These are phyloP conservation scores for Laupala kohalensis DNA, from an alignment of 1,140 invertebrate species.

Conservation along the genomic window DNA sequence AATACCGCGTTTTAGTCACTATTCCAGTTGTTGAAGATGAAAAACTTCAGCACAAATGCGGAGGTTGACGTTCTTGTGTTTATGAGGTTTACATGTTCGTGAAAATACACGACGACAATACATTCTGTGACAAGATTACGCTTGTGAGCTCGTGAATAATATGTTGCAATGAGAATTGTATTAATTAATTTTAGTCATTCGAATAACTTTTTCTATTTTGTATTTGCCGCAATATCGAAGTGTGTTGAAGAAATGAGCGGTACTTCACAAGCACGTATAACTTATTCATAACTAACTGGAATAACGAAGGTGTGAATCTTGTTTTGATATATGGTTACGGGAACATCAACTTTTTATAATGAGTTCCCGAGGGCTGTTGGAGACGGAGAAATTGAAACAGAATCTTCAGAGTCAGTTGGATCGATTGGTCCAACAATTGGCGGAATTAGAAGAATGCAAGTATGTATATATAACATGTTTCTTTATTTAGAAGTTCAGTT, in stretches of 20 bases:
- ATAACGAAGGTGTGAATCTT: no score
- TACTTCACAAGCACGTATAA: no score
- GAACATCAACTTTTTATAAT: constrained; percentile 17
- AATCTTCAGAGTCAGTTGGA: constrained; percentile 63
- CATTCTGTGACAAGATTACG: no score
- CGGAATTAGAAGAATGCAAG: constrained; percentile 61
- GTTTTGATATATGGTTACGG: no score
- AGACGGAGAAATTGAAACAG: constrained; percentile 47
- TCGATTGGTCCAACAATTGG: constrained; percentile 52
- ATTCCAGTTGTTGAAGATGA: neutral
- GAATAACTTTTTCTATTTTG: no score
- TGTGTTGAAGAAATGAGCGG: no score
- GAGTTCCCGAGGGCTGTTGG: constrained; percentile 30
- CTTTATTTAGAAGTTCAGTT: no score
- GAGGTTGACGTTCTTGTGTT: neutral
- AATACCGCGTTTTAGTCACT: neutral
- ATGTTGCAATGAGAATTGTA: no score
- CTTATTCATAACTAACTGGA: no score
- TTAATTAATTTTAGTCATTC: no score
- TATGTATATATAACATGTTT: constrained; percentile 24
- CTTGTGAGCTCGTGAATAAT: no score
- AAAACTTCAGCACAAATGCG: neutral
- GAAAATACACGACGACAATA: neutral
- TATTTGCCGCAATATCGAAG: no score
- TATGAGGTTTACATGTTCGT: neutral